These are phyloP conservation scores for Deilephila porcellus DNA, from an alignment of 2,888 invertebrate genomes.

Conservation along the genomic window DNA sequence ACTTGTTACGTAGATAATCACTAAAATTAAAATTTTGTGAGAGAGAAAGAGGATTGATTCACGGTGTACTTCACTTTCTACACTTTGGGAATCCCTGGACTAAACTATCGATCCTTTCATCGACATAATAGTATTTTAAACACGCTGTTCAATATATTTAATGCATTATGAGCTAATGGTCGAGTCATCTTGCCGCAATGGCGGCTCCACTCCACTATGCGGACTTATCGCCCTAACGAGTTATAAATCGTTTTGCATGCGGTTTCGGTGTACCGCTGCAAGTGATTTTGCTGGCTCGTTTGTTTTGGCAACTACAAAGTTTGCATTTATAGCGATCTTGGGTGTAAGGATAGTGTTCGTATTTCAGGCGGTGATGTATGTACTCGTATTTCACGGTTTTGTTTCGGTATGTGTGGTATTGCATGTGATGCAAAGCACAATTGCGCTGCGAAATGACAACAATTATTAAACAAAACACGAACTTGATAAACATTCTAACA, in stretches of 20 bases:
- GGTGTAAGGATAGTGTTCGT: not conserved
- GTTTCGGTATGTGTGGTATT: no score
- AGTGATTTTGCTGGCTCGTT: not conserved
- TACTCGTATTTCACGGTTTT: not conserved
- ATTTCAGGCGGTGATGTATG: not conserved
- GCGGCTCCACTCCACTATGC: conserved; percentile 56
- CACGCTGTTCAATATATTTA: conserved; percentile 17
- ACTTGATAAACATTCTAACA: no score
- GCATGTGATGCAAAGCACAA: no score
- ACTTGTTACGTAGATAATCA: no score
- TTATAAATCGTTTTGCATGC: conserved; percentile 31
- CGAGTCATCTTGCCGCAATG: conserved; percentile 74
- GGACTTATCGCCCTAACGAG: conserved; percentile 47
- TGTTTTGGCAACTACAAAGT: not conserved
- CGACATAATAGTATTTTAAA: not conserved
- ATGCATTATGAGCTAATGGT: conserved; percentile 52
- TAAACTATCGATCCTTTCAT: conserved; percentile 6
- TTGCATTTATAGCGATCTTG: not conserved
- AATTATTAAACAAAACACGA: no score
- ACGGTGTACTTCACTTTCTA: no score
- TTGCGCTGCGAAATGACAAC: no score
- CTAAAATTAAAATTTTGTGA: no score
- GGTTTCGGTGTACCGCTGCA: conserved; percentile 11
- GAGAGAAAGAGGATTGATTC: no score
- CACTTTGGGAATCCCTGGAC: not conserved